These are phyloP conservation scores for Drosophila virilis DNA, from an alignment of 1,140 invertebrate genomes.

Conservation along the genomic window DNA sequence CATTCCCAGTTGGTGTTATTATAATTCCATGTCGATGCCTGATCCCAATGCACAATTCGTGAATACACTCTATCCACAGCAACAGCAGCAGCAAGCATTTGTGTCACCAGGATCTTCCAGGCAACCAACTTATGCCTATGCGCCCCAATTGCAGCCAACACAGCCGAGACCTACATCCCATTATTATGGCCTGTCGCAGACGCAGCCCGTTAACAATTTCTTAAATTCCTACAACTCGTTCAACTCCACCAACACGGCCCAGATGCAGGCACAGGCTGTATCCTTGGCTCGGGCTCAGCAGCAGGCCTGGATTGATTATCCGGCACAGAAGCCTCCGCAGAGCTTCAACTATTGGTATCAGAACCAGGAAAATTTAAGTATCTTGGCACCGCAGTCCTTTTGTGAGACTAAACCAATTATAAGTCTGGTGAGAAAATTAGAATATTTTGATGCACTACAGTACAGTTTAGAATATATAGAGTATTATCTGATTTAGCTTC, in stretches of 20 bases:
- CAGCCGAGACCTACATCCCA: not conserved
- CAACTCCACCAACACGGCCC: not conserved
- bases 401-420: too few relatives aligned
- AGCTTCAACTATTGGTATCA: not conserved
- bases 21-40: not conserved
- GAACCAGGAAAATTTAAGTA: too few relatives aligned
- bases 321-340: not conserved
- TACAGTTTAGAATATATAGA: too few relatives aligned
- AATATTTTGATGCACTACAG: too few relatives aligned
- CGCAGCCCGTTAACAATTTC: not conserved
- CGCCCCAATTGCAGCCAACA: constrained; percentile 1
- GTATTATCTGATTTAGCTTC: too few relatives aligned
- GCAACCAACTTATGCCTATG: not conserved
- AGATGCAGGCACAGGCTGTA: not conserved
- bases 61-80: not conserved
- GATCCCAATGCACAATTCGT: not conserved
- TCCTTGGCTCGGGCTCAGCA: not conserved
- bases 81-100: not conserved
- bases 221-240: not conserved
- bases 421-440: too few relatives aligned
- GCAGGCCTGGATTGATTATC: not conserved
- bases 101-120: not conserved
- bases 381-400: not conserved
- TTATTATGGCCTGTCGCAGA: not conserved
- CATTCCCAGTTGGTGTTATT: not conserved